Evolutionary conservation across 2,113 vertebrate genomes (phyloP), one percentile per base, ranked within the genome.

Genomic region (Melanerpes formicivorus): DNA sequence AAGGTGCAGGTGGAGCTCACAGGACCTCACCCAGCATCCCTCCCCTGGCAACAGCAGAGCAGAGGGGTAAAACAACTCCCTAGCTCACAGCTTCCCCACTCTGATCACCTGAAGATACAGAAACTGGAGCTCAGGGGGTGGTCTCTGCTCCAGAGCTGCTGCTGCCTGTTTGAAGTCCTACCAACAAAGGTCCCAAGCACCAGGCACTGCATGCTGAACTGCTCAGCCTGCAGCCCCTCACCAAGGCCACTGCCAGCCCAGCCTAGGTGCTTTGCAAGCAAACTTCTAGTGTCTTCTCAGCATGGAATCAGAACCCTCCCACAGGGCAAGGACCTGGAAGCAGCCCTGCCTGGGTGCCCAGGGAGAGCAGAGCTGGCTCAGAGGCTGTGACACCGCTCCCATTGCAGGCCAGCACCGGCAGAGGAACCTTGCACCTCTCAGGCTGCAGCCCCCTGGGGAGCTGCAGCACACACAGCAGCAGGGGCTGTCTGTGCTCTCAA

Each of bases 11-110:
- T 19, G 29, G 15, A 71, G 44, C 77, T 92, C 87, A 94, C 3
- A 95, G 90, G 52, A 94, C 66, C 91, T 67, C 52, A 84, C 92
- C 94, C 91, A 93, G 71, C 82, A 85, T 60, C 91, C 46, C 34
- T 69, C 80, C 22, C 48, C 48, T 90, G 87, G 80, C 69, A 92
- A 62, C 19, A 27, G 62, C 27, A 94, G 48, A 70, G 48, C 89
- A 95, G 91, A 80, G 85, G 50, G 44, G 32, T 52, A 90, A 88
- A 88, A 60, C 71, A 84, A 78, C 27, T 80, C 52, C 26, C 88
- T 73, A 69, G 86, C 50, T 91, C 2, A 4, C 26, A 88, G 58
- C 58, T 85, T 74, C 73, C 54, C 29, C 19, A 7, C 56, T 67
- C 7, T 6, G 2, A 11, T 37, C 29, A 16, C 71, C 72, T 48